Conservation (phyloP, 2,113 vertebrate species). For the Sylvietta virens region DNA sequence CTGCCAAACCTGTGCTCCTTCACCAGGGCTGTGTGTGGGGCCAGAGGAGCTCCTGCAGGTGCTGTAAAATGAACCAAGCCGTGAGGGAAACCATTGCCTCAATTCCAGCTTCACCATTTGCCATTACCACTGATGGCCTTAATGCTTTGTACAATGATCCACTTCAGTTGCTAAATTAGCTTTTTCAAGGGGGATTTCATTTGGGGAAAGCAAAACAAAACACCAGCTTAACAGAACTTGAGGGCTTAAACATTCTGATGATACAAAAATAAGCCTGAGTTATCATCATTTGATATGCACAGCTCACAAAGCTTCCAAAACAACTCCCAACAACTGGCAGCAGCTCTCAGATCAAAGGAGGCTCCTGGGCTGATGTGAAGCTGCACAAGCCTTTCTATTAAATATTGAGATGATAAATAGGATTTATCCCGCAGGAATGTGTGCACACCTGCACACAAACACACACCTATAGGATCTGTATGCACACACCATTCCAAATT, state of each 20-base stretch:
- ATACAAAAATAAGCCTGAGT: neutral
- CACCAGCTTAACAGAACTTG: neutral
- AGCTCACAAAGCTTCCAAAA: neutral
- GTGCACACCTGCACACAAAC: neutral
- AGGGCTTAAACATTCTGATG: neutral
- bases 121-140: neutral
- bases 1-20: neutral
- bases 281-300: neutral
- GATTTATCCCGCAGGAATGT: neutral
- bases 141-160: neutral
- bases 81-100: neutral
- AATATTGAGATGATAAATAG: neutral
- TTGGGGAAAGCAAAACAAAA: neutral
- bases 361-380: neutral
- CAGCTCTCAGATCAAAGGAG: conserved; percentile 37
- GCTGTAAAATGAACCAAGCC: neutral
- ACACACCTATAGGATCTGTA: too few species aligned
- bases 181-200: neutral
- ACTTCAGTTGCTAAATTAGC: neutral
- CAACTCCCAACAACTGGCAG: neutral
- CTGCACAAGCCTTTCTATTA: neutral
- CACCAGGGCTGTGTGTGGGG: neutral
- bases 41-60: neutral
- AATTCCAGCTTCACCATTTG: neutral
- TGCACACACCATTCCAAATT: neutral